phyloP scores from a whole-genome alignment of 2,888 invertebrate genomes.

The Eumacrocentrus americanus region DNA sequence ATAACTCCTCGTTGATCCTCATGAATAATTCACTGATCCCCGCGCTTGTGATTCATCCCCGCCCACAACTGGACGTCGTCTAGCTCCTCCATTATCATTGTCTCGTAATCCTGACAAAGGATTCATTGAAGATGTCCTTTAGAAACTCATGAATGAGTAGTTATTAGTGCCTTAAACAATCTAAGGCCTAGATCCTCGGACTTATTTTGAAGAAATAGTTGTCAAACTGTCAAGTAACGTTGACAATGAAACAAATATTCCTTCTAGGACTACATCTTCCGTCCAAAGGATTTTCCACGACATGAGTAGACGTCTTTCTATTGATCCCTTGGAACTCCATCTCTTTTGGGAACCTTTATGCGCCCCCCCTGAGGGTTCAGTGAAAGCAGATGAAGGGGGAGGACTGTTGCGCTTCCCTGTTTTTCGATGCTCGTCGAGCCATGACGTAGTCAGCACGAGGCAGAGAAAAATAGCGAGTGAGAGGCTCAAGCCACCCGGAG shows the following conservation, averaged over 20 bases:
- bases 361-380: background rate
- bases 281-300: no score
- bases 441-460: constrained; percentile 4
- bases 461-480: constrained; percentile 22
- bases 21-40: background rate
- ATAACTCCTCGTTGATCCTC: background rate
- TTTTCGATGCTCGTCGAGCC: constrained; percentile 26
- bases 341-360: background rate
- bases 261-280: no score
- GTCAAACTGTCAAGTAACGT: background rate
- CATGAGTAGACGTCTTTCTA: no score
- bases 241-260: no score
- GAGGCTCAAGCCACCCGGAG: constrained; percentile 6
- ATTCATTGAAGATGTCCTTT: background rate
- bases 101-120: background rate
- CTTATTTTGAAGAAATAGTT: background rate
- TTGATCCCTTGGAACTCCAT: background rate
- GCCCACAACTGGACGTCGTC: background rate
- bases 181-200: background rate
- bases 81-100: background rate
- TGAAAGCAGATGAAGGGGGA: background rate
- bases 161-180: no score
- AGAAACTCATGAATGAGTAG: no score
- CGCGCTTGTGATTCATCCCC: background rate
- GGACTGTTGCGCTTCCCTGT: constrained; percentile 17